phyloP scores from a whole-genome alignment of 2,888 invertebrate species.

The Lomographa bimaculata region DNA sequence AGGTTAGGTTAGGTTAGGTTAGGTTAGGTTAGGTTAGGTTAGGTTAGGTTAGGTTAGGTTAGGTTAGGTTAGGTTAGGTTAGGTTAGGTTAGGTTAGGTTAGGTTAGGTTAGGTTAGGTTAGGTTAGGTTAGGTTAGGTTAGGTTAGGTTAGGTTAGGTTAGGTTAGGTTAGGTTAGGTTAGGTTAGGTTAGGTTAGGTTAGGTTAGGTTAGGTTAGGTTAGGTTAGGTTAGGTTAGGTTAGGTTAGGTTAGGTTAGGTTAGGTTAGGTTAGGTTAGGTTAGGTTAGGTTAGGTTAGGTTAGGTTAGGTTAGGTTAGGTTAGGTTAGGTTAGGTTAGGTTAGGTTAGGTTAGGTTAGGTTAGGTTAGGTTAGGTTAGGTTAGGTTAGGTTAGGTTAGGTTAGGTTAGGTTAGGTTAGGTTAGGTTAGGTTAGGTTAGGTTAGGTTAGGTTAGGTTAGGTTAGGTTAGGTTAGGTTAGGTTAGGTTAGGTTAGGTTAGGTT shows the following conservation, averaged over 20 bases:
- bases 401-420: constrained; percentile 35
- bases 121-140: constrained; percentile 33
- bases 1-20: constrained; percentile 28
- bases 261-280: constrained; percentile 33
- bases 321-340: constrained; percentile 31
- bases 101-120: constrained; percentile 35
- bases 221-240: constrained; percentile 37
- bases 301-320: constrained; percentile 33
- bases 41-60: constrained; percentile 35
- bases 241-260: constrained; percentile 38
- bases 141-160: constrained; percentile 36
- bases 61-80: constrained; percentile 18
- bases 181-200: constrained; percentile 33
- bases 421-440: constrained; percentile 36
- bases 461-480: constrained; percentile 31
- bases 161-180: constrained; percentile 33
- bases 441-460: constrained; percentile 33
- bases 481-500: constrained; percentile 26
- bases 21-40: constrained; percentile 38
- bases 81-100: constrained; percentile 28
- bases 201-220: constrained; percentile 36
- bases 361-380: constrained; percentile 32
- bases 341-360: constrained; percentile 30
- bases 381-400: constrained; percentile 33
- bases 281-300: constrained; percentile 32